These are phyloP conservation scores for Brachionichthys hirsutus DNA, from an alignment of 2,113 vertebrate genomes.

Conservation along the genomic window DNA sequence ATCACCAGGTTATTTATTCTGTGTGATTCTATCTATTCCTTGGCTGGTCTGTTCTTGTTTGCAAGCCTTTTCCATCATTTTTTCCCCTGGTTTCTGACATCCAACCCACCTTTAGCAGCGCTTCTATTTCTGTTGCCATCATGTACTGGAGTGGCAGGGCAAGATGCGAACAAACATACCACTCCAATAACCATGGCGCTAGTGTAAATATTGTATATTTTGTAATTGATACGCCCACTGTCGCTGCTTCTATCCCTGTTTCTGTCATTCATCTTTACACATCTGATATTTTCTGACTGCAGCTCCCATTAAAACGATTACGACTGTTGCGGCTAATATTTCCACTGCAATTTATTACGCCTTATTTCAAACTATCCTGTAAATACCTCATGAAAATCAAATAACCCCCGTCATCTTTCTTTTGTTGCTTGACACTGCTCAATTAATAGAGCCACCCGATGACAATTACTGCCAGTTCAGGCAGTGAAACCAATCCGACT, in stretches of 20 bases:
- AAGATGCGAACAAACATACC: too few species aligned
- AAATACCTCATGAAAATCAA: constrained; percentile 38
- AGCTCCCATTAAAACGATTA: constrained; percentile 11
- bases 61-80: too few species aligned
- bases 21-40: too few species aligned
- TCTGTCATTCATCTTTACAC: too few species aligned
- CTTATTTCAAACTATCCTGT: constrained; percentile 9
- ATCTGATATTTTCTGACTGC: background rate
- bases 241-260: background rate
- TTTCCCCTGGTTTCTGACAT: too few species aligned
- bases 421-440: constrained; percentile 16
- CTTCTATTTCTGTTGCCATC: too few species aligned
- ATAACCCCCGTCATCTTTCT: constrained; percentile 17
- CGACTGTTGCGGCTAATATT: background rate
- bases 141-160: too few species aligned
- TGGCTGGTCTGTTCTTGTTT: too few species aligned
- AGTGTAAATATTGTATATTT: background rate
- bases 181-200: too few species aligned
- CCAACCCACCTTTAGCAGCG: too few species aligned
- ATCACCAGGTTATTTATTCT: too few species aligned
- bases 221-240: background rate
- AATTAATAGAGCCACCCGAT: constrained; percentile 43
- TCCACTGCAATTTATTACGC: background rate
- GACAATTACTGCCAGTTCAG: constrained; percentile 19
- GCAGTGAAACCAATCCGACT: constrained; percentile 29